phyloP scores from a whole-genome alignment of 2,113 vertebrate genomes.

The Gobiocypris rarus region DNA sequence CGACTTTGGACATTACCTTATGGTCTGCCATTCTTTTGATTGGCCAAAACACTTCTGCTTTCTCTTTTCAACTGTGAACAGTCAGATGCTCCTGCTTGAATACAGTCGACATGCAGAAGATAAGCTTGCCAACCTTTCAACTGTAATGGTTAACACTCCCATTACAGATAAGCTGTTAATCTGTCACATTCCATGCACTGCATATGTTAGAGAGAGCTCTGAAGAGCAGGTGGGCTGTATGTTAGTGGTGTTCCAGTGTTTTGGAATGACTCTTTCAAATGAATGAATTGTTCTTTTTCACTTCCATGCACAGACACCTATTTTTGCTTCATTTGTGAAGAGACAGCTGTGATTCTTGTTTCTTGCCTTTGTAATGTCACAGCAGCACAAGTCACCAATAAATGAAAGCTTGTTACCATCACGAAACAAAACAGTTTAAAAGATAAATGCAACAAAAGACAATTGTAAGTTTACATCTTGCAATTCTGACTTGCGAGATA shows the following conservation, averaged over 20 bases:
- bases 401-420: neutral
- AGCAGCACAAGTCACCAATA: neutral
- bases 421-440: neutral
- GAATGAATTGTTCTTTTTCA: neutral
- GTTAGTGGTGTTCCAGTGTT: neutral
- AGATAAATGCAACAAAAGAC: neutral
- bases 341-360: neutral
- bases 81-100: slow-evolving; percentile 7
- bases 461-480: too few species aligned
- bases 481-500: too few species aligned
- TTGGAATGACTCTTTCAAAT: neutral
- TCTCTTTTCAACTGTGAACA: neutral
- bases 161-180: slow-evolving; percentile 24
- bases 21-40: neutral
- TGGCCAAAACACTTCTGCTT: slow-evolving; percentile 11
- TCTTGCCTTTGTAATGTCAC: neutral
- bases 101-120: neutral
- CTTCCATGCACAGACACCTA: neutral
- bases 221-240: neutral
- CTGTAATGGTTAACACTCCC: slow-evolving; percentile 37
- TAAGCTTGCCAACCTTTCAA: slow-evolving; percentile 26
- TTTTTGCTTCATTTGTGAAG: neutral
- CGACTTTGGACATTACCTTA: neutral
- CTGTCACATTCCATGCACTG: slow-evolving; percentile 16
- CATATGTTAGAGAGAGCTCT: neutral